Evolutionary conservation across 2,797 vertebrate genomes (phyloP), one percentile per base, ranked within the genome.

Genomic region (Sus cebifrons): DNA sequence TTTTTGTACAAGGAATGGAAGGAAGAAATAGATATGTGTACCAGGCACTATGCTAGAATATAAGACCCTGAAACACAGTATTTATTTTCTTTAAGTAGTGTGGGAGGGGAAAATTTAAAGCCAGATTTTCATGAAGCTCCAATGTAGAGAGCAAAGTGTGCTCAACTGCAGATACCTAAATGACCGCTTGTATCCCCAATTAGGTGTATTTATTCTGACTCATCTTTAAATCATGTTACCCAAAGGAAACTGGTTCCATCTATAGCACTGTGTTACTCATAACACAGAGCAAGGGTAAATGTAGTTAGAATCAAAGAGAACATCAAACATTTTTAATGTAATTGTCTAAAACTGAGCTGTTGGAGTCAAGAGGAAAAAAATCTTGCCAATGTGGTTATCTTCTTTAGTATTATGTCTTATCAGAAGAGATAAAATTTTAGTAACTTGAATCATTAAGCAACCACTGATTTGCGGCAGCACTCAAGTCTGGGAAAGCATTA

Each of bases 261-360:
- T 23, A 36, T 11, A 58, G 60, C 56, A 74, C 27, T 60, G 70
- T 4, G 0, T 89, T 67, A 91, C 32, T 54, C 94, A 62, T 74
- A 87, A 91, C 5, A 17, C 56, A 20, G 54, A 79, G 12, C 87
- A 79, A 91, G 56, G 11, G 56, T 54, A 83, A 96, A 86, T 64
- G 32, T 64, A 49, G 18, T 78, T 62, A 56, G 67, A 84, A 64
- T 62, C 52, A 94, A 75, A 60, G 23, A 81, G 64, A 68, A n/a
- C 54, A 84, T 94, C 86, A 87, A 36, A 87, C 40, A 70, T 17
- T 74, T 40, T 40, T 83, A 78, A 73, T 44, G 21, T 85, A 90
- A 96, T 97, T 58, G 89, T 67, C 40, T 60, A 64, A 95, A 89
- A 91, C 68, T 64, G 71, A 74, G 70, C 94, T 97, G 75, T 89